Conservation (phyloP, 2,113 vertebrate species). For the Proteles cristata region DNA sequence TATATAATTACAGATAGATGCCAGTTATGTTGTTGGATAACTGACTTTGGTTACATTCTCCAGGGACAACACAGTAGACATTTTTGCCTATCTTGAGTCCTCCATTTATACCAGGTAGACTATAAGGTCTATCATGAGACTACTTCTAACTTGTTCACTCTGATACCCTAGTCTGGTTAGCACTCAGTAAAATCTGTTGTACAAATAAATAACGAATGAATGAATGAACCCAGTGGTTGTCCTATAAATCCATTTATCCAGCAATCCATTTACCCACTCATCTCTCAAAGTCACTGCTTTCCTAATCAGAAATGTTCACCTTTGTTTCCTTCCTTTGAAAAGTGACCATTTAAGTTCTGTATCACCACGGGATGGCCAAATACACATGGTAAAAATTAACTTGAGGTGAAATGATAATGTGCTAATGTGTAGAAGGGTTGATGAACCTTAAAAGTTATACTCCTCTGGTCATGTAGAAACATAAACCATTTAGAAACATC, state of each 20-base stretch:
- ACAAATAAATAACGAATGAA: not conserved
- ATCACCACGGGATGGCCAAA: not conserved
- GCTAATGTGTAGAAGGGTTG: not conserved
- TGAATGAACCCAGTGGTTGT: not conserved
- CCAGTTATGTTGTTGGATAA: not conserved
- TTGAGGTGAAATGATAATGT: not conserved
- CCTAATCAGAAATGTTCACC: not conserved
- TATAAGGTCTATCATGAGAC: not conserved
- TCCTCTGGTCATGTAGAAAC: not conserved
- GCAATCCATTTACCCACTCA: not conserved
- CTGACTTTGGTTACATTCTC: not conserved
- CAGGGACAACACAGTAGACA: not conserved
- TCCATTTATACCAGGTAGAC: not conserved
- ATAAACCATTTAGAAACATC: not conserved
- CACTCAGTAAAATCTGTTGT: not conserved
- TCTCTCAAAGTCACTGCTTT: not conserved
- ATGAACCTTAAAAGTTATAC: not conserved
- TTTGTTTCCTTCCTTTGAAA: slow-evolving; percentile 37
- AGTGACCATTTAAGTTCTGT: not conserved
- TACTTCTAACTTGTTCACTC: not conserved
- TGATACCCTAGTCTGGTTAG: not conserved
- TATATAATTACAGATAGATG: not conserved
- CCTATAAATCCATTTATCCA: not conserved
- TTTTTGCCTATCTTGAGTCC: not conserved
- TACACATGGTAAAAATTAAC: not conserved